phyloP scores from a whole-genome alignment of 2,888 invertebrate genomes.

The Meganola albula region DNA sequence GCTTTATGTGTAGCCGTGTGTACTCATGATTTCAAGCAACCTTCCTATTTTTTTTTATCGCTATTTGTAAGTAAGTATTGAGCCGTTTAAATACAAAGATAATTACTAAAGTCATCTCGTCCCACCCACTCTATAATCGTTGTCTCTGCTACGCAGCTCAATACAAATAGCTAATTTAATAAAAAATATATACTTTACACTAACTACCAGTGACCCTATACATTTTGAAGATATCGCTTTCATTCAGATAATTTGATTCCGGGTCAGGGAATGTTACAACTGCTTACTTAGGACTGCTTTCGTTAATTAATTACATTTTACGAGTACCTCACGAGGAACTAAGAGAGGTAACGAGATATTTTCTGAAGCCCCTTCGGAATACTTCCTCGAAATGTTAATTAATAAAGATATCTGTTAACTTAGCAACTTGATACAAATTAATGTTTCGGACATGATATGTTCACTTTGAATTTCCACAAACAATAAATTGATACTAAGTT shows the following conservation, averaged over 20 bases:
- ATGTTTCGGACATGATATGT: no score
- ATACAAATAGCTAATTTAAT: not conserved
- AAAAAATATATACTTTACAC: no score
- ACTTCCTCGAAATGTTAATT: conserved; percentile 15
- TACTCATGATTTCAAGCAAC: no score
- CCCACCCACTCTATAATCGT: no score
- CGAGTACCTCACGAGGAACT: conserved; percentile 15
- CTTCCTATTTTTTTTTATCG: no score
- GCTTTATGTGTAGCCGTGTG: no score
- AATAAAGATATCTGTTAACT: conserved; percentile 5
- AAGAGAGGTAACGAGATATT: conserved; percentile 16
- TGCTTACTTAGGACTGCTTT: conserved; percentile 24
- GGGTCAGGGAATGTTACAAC: conserved; percentile 16
- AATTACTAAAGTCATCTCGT: no score
- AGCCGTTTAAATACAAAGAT: no score
- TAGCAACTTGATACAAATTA: conserved; percentile 8
- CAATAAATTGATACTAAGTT: no score
- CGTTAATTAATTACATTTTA: conserved; percentile 29
- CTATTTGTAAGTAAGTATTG: no score
- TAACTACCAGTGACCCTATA: conserved; percentile 8
- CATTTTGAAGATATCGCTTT: conserved; percentile 21
- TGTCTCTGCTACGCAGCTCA: no score
- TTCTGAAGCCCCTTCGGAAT: conserved; percentile 10
- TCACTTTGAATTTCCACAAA: no score
- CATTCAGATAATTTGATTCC: conserved; percentile 17